These are phyloP conservation scores for Hetaerina americana DNA, from an alignment of 1,140 invertebrate genomes.

Conservation along the genomic window DNA sequence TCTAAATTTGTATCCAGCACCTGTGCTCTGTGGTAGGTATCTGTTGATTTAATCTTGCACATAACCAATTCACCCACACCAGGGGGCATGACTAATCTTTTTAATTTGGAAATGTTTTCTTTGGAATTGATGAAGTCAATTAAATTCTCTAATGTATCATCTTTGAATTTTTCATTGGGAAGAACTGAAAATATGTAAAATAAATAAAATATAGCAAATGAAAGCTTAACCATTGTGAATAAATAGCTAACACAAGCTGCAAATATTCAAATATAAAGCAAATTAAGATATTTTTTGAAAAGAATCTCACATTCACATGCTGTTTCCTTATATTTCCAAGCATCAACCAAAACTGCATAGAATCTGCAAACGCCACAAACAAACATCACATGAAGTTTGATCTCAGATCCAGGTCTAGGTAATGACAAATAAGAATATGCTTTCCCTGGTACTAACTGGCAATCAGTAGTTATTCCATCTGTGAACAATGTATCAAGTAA, in stretches of 20 bases:
- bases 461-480: not conserved
- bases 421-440: not conserved
- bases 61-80: not conserved
- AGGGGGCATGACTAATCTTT: not conserved
- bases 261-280: not conserved
- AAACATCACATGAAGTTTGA: not conserved
- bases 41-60: not conserved
- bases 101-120: not conserved
- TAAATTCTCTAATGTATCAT: not conserved
- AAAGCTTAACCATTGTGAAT: not conserved
- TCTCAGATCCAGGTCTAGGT: not conserved
- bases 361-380: not conserved
- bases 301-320: not conserved
- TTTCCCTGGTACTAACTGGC: not conserved
- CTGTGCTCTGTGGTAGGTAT: not conserved
- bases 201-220: not conserved
- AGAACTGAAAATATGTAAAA: not conserved
- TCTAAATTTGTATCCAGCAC: not conserved
- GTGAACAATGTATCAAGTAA: too few species aligned
- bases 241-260: not conserved
- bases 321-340: not conserved
- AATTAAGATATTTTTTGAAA: not conserved
- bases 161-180: not conserved
- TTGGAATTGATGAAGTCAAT: not conserved
- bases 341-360: not conserved